Base-by-base conservation (phyloP, 2,113 vertebrate genomes). In the Candoia aspera region DNA sequence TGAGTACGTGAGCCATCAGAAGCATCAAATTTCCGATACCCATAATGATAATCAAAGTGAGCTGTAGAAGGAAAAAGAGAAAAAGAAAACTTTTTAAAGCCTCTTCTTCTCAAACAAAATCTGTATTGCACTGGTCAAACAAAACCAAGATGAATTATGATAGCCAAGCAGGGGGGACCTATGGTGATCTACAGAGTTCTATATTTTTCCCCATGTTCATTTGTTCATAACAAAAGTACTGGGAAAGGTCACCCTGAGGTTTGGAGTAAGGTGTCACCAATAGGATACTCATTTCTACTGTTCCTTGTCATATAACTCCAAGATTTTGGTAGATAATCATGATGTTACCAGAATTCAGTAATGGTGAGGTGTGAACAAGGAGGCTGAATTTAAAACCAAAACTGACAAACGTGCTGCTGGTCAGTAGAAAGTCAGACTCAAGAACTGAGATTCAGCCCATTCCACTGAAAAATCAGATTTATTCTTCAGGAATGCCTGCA, bases 21-120 rank as follows among this genome's bases (percentile, higher is more conserved):
- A 91, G 97, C 96, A 4, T 99, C 98, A 0, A 98, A 99, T 79
- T 98, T 98, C 94, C 99, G 98, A 97, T 99, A 99, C 88, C 98
- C 96, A 2, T 99, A 99, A 96, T 98, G 98, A 95, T 99, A 99
- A 95, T 99, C 99, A 0, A 98, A 99, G 95, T 99, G 99, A 90
- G 98, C 99, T 99, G 95, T 0, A 92, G 46, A 54, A 68, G 24
- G 55, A 90, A 24, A 93, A 10, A 94, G 1, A 24, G 8, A 9
- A 0, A 60, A 87, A n/a, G 15, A 5, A 29, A 37, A 19, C 15
- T 49, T 17, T 23, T 42, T 42, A 87, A 83, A 57, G 21, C 54
- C 23, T 54, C 23, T 54, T 37, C 4, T 87, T 86, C 33, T 58
- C 23, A 83, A 6, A 84, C 2, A 29, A 59, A 84, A 8, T 42